Percentiles rank a stretch among this genome's conserved stretches.
These are phyloP conservation scores for Chloroceryle aenea DNA, from an alignment of 2,113 vertebrate species.

Conservation along the genomic window DNA sequence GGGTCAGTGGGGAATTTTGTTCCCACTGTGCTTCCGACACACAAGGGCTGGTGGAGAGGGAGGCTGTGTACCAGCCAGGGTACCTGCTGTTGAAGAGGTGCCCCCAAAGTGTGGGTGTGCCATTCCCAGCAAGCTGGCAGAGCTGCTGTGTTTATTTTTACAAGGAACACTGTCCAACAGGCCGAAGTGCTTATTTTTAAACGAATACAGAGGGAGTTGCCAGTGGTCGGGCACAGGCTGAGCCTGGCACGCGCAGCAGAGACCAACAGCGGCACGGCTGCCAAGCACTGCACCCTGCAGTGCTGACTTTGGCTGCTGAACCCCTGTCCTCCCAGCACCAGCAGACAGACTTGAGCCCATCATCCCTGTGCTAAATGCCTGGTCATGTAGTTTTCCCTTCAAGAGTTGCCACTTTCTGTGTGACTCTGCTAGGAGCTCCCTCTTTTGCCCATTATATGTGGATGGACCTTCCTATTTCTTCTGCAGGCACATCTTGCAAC, in stretches of 20 bases:
- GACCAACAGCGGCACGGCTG: background rate
- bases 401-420: background rate
- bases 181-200: conserved; percentile 5
- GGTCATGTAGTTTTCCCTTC: background rate
- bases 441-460: rapidly evolving
- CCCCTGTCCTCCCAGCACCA: background rate
- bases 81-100: background rate
- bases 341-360: background rate
- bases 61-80: background rate
- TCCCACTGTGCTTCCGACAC: rapidly evolving
- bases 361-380: rapidly evolving
- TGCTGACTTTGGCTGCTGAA: background rate
- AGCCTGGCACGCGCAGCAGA: background rate
- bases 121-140: background rate
- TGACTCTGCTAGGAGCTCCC: background rate
- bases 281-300: background rate
- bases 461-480: background rate
- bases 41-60: background rate
- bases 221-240: background rate
- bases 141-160: background rate
- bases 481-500: background rate
- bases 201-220: background rate
- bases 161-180: background rate
- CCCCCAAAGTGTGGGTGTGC: background rate
- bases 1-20: no score